Percentiles rank a stretch among this genome's conserved stretches.
Evolutionary conservation across 2,113 vertebrate genomes (phyloP).

Genomic region (Erythrocercus mccallii): DNA sequence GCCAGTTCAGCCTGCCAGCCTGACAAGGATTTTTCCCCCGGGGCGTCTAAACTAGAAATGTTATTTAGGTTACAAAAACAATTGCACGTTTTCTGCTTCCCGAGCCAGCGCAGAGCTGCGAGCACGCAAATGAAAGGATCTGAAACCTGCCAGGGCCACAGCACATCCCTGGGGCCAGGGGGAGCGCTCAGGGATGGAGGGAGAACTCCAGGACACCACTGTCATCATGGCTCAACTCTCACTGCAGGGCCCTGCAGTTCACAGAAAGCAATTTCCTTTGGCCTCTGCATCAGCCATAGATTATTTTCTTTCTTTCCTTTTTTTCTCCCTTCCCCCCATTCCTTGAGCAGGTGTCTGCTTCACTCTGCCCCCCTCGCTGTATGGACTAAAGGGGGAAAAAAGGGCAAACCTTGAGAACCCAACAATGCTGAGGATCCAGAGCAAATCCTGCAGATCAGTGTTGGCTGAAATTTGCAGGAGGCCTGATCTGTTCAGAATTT

Average conservation of each 20-base stretch:
- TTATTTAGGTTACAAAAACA: constrained; percentile 51
- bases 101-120: not conserved
- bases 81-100: constrained; percentile 34
- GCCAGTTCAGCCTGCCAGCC: constrained; percentile 32
- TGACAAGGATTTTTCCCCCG: constrained; percentile 14
- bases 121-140: not conserved
- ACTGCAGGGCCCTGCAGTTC: not conserved
- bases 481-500: constrained; percentile 59
- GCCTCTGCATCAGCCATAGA: not conserved
- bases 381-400: not conserved
- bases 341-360: not conserved
- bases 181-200: fast-evolving
- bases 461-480: constrained; percentile 84
- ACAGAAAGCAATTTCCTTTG: constrained; percentile 47
- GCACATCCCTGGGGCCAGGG: not conserved
- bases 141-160: not conserved
- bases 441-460: constrained; percentile 82
- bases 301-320: constrained; percentile 26
- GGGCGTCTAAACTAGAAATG: constrained; percentile 30
- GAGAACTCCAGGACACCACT: not conserved
- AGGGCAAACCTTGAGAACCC: constrained; percentile 38
- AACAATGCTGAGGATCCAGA: constrained; percentile 74
- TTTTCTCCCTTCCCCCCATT: not conserved
- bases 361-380: not conserved
- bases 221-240: not conserved